A percentile compares a stretch with the other conserved stretches of the same genome.
phyloP scores from a whole-genome alignment of 2,888 invertebrate species.

The Xestia sexstrigata region DNA sequence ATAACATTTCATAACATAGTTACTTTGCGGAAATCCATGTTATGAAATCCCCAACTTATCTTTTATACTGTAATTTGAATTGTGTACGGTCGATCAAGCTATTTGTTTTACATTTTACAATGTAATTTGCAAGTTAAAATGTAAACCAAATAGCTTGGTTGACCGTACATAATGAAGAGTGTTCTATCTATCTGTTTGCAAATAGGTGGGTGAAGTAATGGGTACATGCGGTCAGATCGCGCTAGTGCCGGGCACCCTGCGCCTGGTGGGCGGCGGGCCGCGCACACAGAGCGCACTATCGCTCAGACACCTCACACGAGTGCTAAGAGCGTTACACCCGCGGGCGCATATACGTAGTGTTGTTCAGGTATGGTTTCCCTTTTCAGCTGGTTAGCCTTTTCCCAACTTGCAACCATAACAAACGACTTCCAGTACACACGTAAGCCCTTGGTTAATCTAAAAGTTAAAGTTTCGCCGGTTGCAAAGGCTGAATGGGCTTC shows the following conservation, averaged over 20 bases:
- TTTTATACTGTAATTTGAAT: too few species aligned
- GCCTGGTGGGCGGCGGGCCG: slow-evolving; percentile 92
- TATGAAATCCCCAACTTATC: too few species aligned
- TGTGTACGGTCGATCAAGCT: too few species aligned
- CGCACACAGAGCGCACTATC: slow-evolving; percentile 95
- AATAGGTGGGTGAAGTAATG: slow-evolving; percentile 95
- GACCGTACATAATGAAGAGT: too few species aligned
- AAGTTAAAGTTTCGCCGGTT: not conserved
- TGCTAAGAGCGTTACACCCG: slow-evolving; percentile 95
- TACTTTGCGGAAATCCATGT: too few species aligned
- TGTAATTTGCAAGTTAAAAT: too few species aligned
- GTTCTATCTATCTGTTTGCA: not conserved
- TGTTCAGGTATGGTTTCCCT: slow-evolving; percentile 91
- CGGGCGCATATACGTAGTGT: slow-evolving; percentile 95
- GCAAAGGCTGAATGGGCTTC: not conserved
- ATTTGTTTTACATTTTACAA: too few species aligned
- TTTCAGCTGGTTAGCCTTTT: not conserved
- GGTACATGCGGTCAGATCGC: slow-evolving; percentile 98
- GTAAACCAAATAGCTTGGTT: too few species aligned
- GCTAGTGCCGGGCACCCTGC: slow-evolving; percentile 92
- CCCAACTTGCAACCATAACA: not conserved
- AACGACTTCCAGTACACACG: not conserved
- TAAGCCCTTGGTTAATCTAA: not conserved
- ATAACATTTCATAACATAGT: too few species aligned
- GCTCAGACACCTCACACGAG: slow-evolving; percentile 95